phyloP scores from a whole-genome alignment of 2,113 vertebrate genomes.

The Echinops telfairi region DNA sequence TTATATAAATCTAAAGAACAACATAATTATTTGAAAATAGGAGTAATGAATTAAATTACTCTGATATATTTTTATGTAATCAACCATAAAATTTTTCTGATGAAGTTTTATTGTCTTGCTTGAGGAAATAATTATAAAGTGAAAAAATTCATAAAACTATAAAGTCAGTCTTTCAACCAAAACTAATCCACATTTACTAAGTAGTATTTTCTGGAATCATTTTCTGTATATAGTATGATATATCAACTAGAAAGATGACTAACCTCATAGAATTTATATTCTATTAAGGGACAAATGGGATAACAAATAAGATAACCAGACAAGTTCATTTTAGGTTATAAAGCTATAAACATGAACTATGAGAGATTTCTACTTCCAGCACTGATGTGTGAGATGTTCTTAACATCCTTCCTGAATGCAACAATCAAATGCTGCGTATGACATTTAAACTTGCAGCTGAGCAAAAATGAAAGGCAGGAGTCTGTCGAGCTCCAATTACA shows the following conservation, averaged over 20 bases:
- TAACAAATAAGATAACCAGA: not conserved
- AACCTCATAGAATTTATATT: not conserved
- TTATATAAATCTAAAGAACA: too few species aligned
- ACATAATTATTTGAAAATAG: too few species aligned
- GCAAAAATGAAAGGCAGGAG: too few species aligned
- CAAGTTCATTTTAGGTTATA: not conserved
- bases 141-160: conserved; percentile 11
- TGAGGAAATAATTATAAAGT: conserved; percentile 29
- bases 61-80: conserved; percentile 15
- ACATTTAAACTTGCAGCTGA: not conserved
- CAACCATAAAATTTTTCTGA: not conserved
- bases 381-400: too few species aligned
- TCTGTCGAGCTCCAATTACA: too few species aligned
- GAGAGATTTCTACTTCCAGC: not conserved
- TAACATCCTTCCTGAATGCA: not conserved
- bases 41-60: too few species aligned
- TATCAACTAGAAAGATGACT: not conserved
- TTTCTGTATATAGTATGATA: not conserved
- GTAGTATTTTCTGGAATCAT: not conserved
- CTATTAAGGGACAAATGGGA: not conserved
- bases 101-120: not conserved
- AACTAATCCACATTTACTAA: not conserved
- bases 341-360: not conserved
- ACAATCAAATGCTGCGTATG: not conserved
- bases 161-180: too few species aligned